A percentile compares a stretch with the other conserved stretches of the same genome.
Conservation (phyloP, 2,888 invertebrate genomes). For the Watsonalla cultraria region DNA sequence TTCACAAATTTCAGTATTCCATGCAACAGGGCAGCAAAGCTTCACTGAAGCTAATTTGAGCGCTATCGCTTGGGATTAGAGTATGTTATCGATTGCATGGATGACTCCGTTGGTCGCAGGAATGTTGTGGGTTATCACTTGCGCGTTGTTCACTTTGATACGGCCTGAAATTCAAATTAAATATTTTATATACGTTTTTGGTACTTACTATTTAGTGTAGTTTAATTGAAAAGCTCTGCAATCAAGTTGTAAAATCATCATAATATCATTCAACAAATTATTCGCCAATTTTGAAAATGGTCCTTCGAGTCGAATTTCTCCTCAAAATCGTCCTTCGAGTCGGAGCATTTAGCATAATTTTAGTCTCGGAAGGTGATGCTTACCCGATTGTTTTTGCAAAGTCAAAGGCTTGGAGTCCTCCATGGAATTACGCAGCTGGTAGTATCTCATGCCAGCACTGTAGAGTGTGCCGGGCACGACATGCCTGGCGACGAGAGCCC, state of each 20-base stretch:
- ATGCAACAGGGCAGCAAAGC: conserved; percentile 18
- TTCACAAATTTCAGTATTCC: neutral
- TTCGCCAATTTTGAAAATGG: neutral
- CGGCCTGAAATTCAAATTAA: conserved; percentile 77
- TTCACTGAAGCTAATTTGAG: conserved; percentile 61
- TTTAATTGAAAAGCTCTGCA: too few relatives aligned
- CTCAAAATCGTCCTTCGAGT: neutral
- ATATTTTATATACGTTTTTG: neutral
- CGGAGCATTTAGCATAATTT: neutral
- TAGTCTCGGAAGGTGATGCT: conserved; percentile 23
- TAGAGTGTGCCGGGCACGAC: conserved; percentile 88
- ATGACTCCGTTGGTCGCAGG: conserved; percentile 93
- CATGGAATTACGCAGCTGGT: conserved; percentile 89
- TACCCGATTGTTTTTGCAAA: conserved; percentile 88
- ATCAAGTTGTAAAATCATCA: too few relatives aligned
- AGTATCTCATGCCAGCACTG: conserved; percentile 92
- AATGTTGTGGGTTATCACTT: conserved; percentile 90
- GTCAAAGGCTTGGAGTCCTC: conserved; percentile 86
- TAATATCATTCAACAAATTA: too few relatives aligned
- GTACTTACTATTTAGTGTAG: too few relatives aligned
- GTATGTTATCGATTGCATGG: conserved; percentile 85
- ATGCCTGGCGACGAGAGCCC: conserved; percentile 86
- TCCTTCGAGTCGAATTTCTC: neutral
- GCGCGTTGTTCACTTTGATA: conserved; percentile 90
- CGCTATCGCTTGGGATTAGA: conserved; percentile 34